Percentiles rank a stretch among this genome's conserved stretches.
These are phyloP conservation scores for Agrotis ipsilon DNA, from an alignment of 2,888 invertebrate genomes.

Conservation along the genomic window DNA sequence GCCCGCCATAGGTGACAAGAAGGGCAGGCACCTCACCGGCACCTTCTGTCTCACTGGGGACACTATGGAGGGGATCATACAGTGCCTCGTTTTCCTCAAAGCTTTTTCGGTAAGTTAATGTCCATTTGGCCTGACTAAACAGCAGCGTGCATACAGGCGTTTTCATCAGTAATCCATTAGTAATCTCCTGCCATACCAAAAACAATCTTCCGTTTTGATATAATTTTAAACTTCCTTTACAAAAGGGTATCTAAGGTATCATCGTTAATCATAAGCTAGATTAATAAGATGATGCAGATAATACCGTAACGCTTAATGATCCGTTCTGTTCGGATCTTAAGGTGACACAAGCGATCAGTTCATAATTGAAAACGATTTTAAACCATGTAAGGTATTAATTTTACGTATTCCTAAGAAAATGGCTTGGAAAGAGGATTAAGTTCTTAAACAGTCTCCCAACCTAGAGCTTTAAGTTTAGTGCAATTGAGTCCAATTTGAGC, in stretches of 20 bases:
- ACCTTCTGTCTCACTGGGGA: constrained; percentile 97
- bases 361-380: constrained; percentile 64
- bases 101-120: constrained; percentile 96
- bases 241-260: not conserved
- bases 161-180: not conserved
- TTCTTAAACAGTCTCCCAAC: constrained; percentile 48
- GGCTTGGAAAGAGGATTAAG: constrained; percentile 64
- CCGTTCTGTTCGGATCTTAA: constrained; percentile 52
- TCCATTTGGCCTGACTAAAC: no score
- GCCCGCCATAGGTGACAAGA: constrained; percentile 93
- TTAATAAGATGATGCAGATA: constrained; percentile 7
- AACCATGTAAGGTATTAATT: constrained; percentile 71
- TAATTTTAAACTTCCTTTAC: no score
- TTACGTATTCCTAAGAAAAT: constrained; percentile 69
- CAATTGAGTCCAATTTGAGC: constrained; percentile 72
- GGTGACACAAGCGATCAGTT: constrained; percentile 59
- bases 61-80: constrained; percentile 98
- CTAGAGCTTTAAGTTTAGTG: constrained; percentile 64
- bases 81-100: constrained; percentile 97
- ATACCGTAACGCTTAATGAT: constrained; percentile 33
- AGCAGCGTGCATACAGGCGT: not conserved
- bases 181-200: not conserved
- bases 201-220: not conserved
- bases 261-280: constrained; percentile 12
- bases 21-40: constrained; percentile 96